phyloP scores from a whole-genome alignment of 2,797 vertebrate species.

The Pantherophis vulpinus region DNA sequence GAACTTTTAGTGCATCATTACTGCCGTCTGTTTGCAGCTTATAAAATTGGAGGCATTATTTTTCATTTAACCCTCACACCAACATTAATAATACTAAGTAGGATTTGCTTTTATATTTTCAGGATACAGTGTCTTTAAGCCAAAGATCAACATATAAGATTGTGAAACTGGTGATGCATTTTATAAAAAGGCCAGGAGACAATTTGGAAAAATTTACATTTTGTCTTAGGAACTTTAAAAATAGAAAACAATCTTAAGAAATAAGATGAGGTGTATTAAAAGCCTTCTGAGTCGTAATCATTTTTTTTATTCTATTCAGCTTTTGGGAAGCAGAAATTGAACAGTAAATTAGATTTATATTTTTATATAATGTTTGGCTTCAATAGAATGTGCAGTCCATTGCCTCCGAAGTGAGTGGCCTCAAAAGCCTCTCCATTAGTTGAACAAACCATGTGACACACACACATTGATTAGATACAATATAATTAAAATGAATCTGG shows the following conservation, averaged over 20 bases:
- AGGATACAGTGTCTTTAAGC: background rate
- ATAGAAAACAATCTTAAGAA: background rate
- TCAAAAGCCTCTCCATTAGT: background rate
- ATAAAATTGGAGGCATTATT: background rate
- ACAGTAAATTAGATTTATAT: background rate
- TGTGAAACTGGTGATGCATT: background rate
- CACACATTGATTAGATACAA: background rate
- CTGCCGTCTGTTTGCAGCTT: background rate
- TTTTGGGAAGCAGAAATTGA: background rate
- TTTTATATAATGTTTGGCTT: background rate
- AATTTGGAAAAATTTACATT: background rate
- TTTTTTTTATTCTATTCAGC: no score
- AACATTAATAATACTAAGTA: background rate
- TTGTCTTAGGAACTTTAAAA: background rate
- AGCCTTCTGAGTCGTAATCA: background rate
- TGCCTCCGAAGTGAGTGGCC: background rate
- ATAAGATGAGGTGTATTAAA: background rate
- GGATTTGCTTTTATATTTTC: background rate
- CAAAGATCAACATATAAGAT: background rate
- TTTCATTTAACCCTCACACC: background rate
- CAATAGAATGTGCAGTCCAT: background rate
- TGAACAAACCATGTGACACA: background rate
- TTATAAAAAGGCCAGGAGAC: background rate
- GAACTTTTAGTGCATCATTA: background rate
- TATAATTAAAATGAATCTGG: background rate